A percentile compares a stretch with the other conserved stretches of the same genome.
phyloP scores from a whole-genome alignment of 2,113 vertebrate species.

The Bufo gargarizans region DNA sequence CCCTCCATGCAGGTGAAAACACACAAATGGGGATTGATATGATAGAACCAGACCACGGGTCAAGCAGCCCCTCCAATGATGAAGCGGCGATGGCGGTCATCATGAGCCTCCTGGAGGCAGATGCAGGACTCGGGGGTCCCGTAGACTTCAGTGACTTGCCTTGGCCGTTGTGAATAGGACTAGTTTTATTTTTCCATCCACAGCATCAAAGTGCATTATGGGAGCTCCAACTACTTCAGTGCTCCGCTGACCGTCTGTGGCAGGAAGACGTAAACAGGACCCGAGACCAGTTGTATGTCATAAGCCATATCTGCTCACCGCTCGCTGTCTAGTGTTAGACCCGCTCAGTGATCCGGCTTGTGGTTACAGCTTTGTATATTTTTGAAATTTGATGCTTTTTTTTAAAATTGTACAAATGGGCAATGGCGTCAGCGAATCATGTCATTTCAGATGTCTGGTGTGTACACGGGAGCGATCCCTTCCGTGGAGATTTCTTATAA shows the following conservation, averaged over 20 bases:
- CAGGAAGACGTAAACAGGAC: not conserved
- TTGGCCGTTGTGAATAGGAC: constrained; percentile 89
- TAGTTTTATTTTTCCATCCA: not conserved
- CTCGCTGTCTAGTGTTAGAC: constrained; percentile 65
- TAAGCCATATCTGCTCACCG: constrained; percentile 71
- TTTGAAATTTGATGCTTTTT: constrained; percentile 72
- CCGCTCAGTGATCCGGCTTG: constrained; percentile 76
- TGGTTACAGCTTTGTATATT: constrained; percentile 84
- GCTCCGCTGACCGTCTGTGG: not conserved
- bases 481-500: constrained; percentile 89
- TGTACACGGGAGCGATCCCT: constrained; percentile 88
- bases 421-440: constrained; percentile 77
- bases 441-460: constrained; percentile 88
- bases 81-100: constrained; percentile 99
- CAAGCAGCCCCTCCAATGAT: constrained; percentile 96
- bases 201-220: constrained; percentile 77
- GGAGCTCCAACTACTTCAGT: constrained; percentile 65
- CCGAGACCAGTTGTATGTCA: constrained; percentile 54
- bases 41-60: constrained; percentile 92
- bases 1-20: constrained; percentile 82
- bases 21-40: constrained; percentile 94
- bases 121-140: constrained; percentile 94
- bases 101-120: constrained; percentile 98
- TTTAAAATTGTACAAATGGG: constrained; percentile 77
- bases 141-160: constrained; percentile 99